Base-by-base conservation (phyloP, 2,113 vertebrate genomes). In the Progne subis region DNA sequence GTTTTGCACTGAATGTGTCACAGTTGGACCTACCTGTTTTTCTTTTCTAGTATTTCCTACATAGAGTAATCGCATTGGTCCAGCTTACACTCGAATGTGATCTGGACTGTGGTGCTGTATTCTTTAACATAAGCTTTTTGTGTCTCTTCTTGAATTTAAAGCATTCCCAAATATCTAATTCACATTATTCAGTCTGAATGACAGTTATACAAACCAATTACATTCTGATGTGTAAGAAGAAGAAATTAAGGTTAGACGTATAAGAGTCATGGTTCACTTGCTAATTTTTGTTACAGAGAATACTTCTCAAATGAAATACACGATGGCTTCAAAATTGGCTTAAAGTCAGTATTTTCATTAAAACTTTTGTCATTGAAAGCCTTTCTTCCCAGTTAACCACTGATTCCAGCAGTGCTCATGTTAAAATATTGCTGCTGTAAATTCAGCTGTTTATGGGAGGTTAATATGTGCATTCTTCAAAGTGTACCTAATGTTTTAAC, bases 1-100 rank as follows among this genome's bases (percentile, higher is more conserved):
- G 95, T 97, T 97, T 98, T 98, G 97, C 97, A 98, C 97, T 98
- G 96, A 96, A 97, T 95, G 77, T 97, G 91, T 97, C 95, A 90
- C 80, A 57, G 88, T 97, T 96, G 96, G 91, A 96, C 86, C 90
- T 97, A 82, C 84, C 95, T 97, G 67, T 75, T 94, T 96, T 97
- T 97, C 90, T 93, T 85, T 83, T 52, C 92, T 92, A 76, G 57
- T 67, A 70, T 92, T 96, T 97, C 90, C 82, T 84, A 53, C 34
- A n/a, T 34, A 94, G 74, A 74, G n/a, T 59, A 49, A 63, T 78
- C 3, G 0, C 47, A 34, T 84, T 95, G 89, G 95, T 96, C 86
- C 91, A 96, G 68, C 46, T 89, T 90, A 64, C 24, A 34, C 61
- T 55, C 25, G 29, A 21, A 93, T 79, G 77, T 94, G 82, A 93